Percentiles rank a stretch among this genome's conserved stretches.
These are phyloP conservation scores for Argopecten irradians DNA, from an alignment of 1,140 invertebrate genomes.

Conservation along the genomic window DNA sequence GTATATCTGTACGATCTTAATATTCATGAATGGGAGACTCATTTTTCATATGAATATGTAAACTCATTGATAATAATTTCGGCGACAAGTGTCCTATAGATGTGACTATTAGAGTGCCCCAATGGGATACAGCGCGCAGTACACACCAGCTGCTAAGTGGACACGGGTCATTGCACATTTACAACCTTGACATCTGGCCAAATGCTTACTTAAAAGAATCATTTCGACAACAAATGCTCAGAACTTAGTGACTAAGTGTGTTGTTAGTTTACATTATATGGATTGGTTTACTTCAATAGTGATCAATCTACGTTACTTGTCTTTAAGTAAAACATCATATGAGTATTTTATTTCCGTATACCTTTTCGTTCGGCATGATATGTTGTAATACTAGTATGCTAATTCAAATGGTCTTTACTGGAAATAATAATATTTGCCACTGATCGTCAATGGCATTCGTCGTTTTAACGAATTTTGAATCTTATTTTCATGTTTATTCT, in stretches of 20 bases:
- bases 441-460: too few species aligned
- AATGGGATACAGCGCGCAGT: neutral
- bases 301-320: too few species aligned
- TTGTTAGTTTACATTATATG: neutral
- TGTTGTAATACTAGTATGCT: neutral
- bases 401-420: too few species aligned
- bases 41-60: conserved; percentile 5
- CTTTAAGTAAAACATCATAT: too few species aligned
- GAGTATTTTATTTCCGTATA: too few species aligned
- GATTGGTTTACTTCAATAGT: too few species aligned
- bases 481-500: too few species aligned
- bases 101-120: neutral
- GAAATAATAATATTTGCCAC: too few species aligned
- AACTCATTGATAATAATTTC: conserved; percentile 4
- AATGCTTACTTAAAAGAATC: neutral
- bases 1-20: neutral
- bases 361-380: neutral
- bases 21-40: neutral
- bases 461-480: too few species aligned
- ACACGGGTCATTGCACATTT: neutral
- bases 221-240: neutral
- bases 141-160: conserved; percentile 1
- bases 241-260: neutral
- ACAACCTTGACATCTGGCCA: neutral
- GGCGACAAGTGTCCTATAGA: conserved; percentile 1